Evolutionary conservation across 2,888 invertebrate species (phyloP), one percentile per base, ranked within the genome.

Genomic region (Diabrotica balteata): DNA sequence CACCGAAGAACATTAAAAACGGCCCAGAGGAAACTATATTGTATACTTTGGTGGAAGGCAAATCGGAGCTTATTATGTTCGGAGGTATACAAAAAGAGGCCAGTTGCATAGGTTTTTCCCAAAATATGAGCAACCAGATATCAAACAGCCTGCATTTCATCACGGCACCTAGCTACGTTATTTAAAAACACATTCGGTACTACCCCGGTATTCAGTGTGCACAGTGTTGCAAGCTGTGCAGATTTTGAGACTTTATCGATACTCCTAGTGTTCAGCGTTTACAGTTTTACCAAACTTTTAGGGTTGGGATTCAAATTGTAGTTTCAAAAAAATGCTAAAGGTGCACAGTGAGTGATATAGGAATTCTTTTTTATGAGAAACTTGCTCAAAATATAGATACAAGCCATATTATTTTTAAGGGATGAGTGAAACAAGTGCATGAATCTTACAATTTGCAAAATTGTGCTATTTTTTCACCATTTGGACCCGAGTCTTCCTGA

Each of bases 51-150:
- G 92, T 96, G 7, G 90, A 92, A 72, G 97, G 96, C 10, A 92
- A 95, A 80, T 95, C 95, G 9, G 97, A 98, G 86, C 84, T 98
- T 44, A 91, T 98, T 63, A 92, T 98, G 88, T 97, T 98, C 86
- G 97, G 97, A n/a, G 98, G 97, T 67, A 94, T 97, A 73, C 91
- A 93, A 77, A 94, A 94, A 82, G 93, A 93, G 81, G 87, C 88
- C 66, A 86, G 87, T 70, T 87, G 90, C 70, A 83, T 89, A 70
- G 89, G 84, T 7, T 76, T 77, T 59, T 77, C 80, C 10, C 79
- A 80, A 42, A 80, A 81, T 76, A 77, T 89, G 79, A 89, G 89
- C 75, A 90, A 90, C 80, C 89, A 90, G 84, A 92, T 93, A 79
- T 92, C 93, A 51, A 93, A 93, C 85, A 89, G 91, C 66, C 84